These are phyloP conservation scores for Meleagris gallopavo DNA, from an alignment of 2,113 vertebrate genomes.

Conservation along the genomic window DNA sequence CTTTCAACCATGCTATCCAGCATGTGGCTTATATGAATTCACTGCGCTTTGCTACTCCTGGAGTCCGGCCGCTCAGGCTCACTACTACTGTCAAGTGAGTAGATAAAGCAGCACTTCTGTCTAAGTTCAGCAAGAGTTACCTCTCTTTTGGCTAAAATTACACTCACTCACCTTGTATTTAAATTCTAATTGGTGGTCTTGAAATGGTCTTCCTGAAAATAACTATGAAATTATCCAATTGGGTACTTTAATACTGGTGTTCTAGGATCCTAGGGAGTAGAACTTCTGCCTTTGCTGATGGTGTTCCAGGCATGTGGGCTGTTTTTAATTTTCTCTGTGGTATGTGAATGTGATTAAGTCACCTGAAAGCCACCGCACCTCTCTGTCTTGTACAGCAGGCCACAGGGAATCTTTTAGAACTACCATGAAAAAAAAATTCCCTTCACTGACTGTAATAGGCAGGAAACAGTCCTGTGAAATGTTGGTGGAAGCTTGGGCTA, in stretches of 20 bases:
- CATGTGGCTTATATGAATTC: constrained; percentile 98
- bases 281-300: background rate
- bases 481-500: background rate
- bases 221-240: background rate
- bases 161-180: background rate
- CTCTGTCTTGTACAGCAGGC: background rate
- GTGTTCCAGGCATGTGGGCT: background rate
- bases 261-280: background rate
- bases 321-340: background rate
- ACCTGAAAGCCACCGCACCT: background rate
- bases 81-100: constrained; percentile 87
- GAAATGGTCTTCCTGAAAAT: background rate
- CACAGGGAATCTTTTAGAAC: background rate
- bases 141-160: background rate
- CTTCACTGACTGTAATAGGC: background rate
- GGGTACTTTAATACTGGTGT: background rate
- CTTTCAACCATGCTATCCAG: constrained; percentile 96
- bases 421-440: background rate
- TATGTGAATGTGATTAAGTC: background rate
- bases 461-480: background rate
- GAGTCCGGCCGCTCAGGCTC: constrained; percentile 93
- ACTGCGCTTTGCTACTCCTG: constrained; percentile 94
- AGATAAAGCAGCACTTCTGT: background rate
- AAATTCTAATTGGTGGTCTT: background rate
- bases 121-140: background rate